These are phyloP conservation scores for Sebastes matsubarae DNA, from an alignment of 2,797 vertebrate genomes.

Conservation along the genomic window DNA sequence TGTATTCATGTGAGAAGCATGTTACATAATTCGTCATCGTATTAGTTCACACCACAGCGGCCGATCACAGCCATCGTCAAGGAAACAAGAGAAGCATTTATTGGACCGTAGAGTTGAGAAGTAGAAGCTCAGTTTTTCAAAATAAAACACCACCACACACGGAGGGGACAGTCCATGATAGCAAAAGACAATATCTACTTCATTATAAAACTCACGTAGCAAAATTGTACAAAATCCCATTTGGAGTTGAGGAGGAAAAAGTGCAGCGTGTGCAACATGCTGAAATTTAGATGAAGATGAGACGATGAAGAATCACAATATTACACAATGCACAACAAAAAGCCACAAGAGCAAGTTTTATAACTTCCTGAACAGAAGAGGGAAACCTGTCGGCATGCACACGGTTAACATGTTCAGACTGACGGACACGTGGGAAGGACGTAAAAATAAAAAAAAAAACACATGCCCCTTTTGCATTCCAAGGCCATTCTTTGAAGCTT, in stretches of 20 bases:
- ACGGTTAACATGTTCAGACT: conserved; percentile 30
- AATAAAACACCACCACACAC: conserved; percentile 53
- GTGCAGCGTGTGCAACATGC: conserved; percentile 67
- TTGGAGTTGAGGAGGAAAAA: conserved; percentile 23
- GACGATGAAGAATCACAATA: conserved; percentile 37
- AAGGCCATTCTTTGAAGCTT: conserved; percentile 83
- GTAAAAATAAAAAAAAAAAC: background rate
- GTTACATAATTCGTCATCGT: conserved; percentile 23
- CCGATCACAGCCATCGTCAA: conserved; percentile 19
- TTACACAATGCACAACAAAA: conserved; percentile 18
- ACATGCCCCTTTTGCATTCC: conserved; percentile 85
- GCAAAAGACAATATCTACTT: conserved; percentile 46
- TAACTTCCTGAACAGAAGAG: conserved; percentile 59
- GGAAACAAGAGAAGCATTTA: conserved; percentile 43
- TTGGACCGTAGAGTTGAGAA: conserved; percentile 1
- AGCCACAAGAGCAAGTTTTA: conserved; percentile 48
- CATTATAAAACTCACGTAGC: background rate
- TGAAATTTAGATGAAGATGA: conserved; percentile 43
- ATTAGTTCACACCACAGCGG: background rate
- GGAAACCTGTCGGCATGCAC: conserved; percentile 65
- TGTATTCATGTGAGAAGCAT: conserved; percentile 37
- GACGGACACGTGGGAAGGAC: conserved; percentile 25
- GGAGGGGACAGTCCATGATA: conserved; percentile 40
- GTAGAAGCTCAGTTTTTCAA: conserved; percentile 2
- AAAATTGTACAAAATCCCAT: background rate